Base-by-base conservation (phyloP, 2,888 invertebrate species). In the Cabera pusaria region DNA sequence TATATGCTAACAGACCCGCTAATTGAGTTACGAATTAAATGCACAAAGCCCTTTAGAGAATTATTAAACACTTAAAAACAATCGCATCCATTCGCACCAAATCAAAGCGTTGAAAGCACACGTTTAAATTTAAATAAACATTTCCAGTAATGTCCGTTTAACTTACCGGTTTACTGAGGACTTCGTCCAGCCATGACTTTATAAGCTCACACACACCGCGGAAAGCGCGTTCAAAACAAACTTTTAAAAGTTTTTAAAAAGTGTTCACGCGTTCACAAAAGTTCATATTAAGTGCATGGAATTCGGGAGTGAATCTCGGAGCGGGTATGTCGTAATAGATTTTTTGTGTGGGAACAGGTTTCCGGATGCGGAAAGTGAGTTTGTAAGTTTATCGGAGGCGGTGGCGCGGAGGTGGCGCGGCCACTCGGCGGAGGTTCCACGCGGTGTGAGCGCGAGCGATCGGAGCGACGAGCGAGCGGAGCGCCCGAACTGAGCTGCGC, bases 101-200 rank as follows among this genome's bases (percentile, higher is more conserved):
- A 40, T 24, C 42, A 36, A 34, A 34, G 39, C 42, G 32, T 29
- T 33, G 44, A n/a, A n/a, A 32, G 25, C 31, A 48, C 50, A 42
- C 49, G 49, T 45, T 40, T 29, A 25, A 42, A 56, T 69, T 69
- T 56, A 61, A 68, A 65, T 54, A 69, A 61, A 55, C 32, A 34
- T 70, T 65, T 69, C 71, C 74, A 74, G 72, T 75, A 76, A 72
- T 65, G 66, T 74, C 62, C 67, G 72, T 80, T 78, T 76, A 64
- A 84, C 86, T 83, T 85, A 85, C 85, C 85, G 81, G 84, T 86
- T 86, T 80, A 83, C 62, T 62, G 70, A 71, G 74, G 70, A 75
- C 73, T 75, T 72, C 66, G 75, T 67, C 69, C 77, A 72, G 76
- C 72, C 79, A 81, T 84, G 64, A 73, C 71, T 71, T 64, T 65